A percentile compares a stretch with the other conserved stretches of the same genome.
Evolutionary conservation across 2,888 invertebrate species (phyloP).

Genomic region (Opisthograptis luteolata): DNA sequence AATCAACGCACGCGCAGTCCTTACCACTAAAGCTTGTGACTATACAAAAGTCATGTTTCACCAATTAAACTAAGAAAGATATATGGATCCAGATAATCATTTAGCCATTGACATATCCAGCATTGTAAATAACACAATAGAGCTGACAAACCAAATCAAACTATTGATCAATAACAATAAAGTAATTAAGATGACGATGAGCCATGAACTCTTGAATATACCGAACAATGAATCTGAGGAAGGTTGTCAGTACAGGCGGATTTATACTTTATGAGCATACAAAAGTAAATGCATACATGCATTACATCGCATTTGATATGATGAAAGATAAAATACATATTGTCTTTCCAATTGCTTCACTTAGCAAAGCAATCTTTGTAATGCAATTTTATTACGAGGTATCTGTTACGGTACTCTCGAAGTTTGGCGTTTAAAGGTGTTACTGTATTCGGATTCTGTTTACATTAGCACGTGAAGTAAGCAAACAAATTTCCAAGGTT

Average conservation of each 20-base stretch:
- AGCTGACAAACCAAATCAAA: slow-evolving; percentile 58
- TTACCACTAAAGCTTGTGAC: too few species aligned
- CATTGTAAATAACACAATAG: slow-evolving; percentile 42
- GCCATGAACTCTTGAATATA: slow-evolving; percentile 33
- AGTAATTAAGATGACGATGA: slow-evolving; percentile 62
- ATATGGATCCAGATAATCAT: slow-evolving; percentile 31
- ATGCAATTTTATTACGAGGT: slow-evolving; percentile 54
- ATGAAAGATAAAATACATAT: slow-evolving; percentile 62
- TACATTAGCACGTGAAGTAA: slow-evolving; percentile 21
- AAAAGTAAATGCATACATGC: slow-evolving; percentile 47
- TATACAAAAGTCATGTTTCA: too few species aligned
- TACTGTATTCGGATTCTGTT: slow-evolving; percentile 31
- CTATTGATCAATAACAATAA: slow-evolving; percentile 60
- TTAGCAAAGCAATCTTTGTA: slow-evolving; percentile 51
- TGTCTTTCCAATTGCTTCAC: slow-evolving; percentile 60
- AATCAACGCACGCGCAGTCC: too few species aligned
- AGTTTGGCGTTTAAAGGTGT: slow-evolving; percentile 44
- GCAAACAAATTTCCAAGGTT: slow-evolving; percentile 22
- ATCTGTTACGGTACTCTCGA: slow-evolving; percentile 52
- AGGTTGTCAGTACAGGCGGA: slow-evolving; percentile 51
- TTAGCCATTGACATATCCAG: slow-evolving; percentile 37
- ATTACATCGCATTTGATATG: slow-evolving; percentile 65
- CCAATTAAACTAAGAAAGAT: too few species aligned
- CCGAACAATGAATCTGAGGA: slow-evolving; percentile 61
- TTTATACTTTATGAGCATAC: slow-evolving; percentile 41